These are phyloP conservation scores for Saccostrea echinata DNA, from an alignment of 1,140 invertebrate species.

Conservation along the genomic window DNA sequence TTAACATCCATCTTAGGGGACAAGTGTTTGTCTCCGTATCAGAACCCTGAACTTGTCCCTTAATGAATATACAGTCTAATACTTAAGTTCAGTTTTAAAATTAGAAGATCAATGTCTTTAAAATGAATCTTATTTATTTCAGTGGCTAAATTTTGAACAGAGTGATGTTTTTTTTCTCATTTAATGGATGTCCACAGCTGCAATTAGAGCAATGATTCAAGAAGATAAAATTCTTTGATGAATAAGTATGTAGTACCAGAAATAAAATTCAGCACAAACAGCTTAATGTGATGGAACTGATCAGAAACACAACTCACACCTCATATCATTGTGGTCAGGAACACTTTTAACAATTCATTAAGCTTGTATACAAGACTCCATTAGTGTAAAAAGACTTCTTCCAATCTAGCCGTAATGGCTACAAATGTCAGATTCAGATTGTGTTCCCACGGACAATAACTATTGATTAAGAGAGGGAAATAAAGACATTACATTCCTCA, in stretches of 20 bases:
- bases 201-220: not conserved
- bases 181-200: not conserved
- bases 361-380: conserved; percentile 28
- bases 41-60: not conserved
- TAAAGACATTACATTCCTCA: not conserved
- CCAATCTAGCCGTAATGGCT: not conserved
- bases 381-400: conserved; percentile 37
- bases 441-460: not conserved
- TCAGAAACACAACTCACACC: not conserved
- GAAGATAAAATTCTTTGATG: not conserved
- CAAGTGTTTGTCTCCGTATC: conserved; percentile 3
- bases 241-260: not conserved
- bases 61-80: not conserved
- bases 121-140: not conserved
- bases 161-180: not conserved
- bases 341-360: conserved; percentile 38
- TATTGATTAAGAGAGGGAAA: conserved; percentile 8
- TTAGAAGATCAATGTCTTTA: not conserved
- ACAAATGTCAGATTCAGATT: conserved; percentile 5
- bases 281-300: not conserved
- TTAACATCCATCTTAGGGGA: conserved; percentile 31
- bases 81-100: not conserved
- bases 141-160: not conserved
- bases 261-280: not conserved
- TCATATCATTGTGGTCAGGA: conserved; percentile 11